Conservation (phyloP, 35 echinoderm and acorn worm species). For the Ptychodera flava region DNA sequence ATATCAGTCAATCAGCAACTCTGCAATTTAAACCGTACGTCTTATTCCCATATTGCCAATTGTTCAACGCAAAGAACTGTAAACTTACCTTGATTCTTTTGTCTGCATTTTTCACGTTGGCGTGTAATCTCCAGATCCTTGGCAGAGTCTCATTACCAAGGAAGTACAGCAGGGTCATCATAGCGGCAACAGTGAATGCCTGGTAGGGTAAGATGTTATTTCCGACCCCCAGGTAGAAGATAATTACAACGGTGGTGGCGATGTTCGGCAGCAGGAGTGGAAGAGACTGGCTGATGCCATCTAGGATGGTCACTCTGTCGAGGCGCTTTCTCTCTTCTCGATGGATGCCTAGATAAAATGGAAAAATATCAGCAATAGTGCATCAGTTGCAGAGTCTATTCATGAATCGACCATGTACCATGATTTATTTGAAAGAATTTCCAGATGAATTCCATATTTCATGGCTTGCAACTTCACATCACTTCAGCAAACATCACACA, state of each 20-base stretch:
- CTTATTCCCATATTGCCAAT: no score
- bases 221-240: constrained; percentile 41
- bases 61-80: no score
- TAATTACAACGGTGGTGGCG: constrained; percentile 66
- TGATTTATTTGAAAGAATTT: no score
- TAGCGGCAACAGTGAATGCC: constrained; percentile 80
- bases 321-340: constrained; percentile 45
- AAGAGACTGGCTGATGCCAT: constrained; percentile 66
- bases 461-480: no score
- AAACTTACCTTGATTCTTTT: constrained; percentile 61
- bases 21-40: no score
- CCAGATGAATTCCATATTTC: no score
- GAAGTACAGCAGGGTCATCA: constrained; percentile 64
- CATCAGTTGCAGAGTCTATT: no score
- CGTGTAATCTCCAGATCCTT: constrained; percentile 67
- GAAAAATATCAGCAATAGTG: no score
- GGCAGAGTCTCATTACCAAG: constrained; percentile 72
- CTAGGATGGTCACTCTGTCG: constrained; percentile 71
- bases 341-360: constrained; percentile 46
- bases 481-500: no score
- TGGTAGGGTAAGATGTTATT: no score
- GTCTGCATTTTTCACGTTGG: constrained; percentile 52
- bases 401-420: no score
- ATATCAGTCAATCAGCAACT: no score
- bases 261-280: constrained; percentile 75